Percentiles rank a stretch among this genome's conserved stretches.
Conservation (phyloP, 2,797 vertebrate species). For the Etheostoma perlongum region DNA sequence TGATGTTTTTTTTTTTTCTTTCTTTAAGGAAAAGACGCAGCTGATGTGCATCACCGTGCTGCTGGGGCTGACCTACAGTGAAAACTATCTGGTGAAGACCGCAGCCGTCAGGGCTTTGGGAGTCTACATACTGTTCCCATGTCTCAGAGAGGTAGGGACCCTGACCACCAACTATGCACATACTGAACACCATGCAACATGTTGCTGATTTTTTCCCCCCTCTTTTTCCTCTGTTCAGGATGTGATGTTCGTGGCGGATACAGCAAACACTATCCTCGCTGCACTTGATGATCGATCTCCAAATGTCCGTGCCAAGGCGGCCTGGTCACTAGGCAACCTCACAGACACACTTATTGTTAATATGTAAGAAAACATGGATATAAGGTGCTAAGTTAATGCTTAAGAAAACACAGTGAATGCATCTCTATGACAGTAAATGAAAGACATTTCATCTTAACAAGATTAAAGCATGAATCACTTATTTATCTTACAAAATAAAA, state of each 20-base stretch:
- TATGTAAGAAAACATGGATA: slow-evolving; percentile 85
- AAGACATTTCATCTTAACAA: not conserved
- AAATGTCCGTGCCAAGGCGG: slow-evolving; percentile 95
- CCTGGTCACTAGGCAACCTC: slow-evolving; percentile 97
- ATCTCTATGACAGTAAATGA: not conserved
- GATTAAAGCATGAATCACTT: not conserved
- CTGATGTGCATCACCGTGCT: slow-evolving; percentile 95
- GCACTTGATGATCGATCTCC: slow-evolving; percentile 92
- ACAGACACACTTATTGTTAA: slow-evolving; percentile 96
- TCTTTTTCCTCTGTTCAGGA: slow-evolving; percentile 83
- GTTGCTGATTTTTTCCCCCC: not conserved
- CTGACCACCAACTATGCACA: not conserved
- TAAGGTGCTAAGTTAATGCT: not conserved
- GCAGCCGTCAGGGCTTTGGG: slow-evolving; percentile 93
- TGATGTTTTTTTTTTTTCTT: not conserved
- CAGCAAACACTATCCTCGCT: slow-evolving; percentile 93
- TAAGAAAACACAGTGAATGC: not conserved
- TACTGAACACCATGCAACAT: not conserved
- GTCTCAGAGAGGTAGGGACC: slow-evolving; percentile 90
- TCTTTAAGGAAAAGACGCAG: slow-evolving; percentile 92
- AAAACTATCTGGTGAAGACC: slow-evolving; percentile 93
- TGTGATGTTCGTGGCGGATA: slow-evolving; percentile 97
- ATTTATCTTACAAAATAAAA: not conserved
- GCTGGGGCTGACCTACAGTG: slow-evolving; percentile 94
- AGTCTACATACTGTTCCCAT: slow-evolving; percentile 94